Evolutionary conservation across 2,888 invertebrate genomes (phyloP), one percentile per base, ranked within the genome.

Genomic region (Electrophaes corylata): DNA sequence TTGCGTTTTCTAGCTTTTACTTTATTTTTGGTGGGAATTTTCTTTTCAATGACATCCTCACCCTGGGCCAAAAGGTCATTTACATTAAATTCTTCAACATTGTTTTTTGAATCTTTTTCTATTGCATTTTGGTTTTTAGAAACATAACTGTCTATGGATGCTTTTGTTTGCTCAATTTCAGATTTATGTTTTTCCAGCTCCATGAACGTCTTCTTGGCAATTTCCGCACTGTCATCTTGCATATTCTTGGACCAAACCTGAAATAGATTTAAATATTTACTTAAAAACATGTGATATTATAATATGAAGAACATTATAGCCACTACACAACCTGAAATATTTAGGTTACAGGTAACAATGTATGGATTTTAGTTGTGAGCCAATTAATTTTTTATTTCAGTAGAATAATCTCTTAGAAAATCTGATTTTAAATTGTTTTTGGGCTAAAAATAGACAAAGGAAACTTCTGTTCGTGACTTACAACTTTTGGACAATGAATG

Each of bases 21-120:
- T 70, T 79, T 79, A 47, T 82, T 84, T 50, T 72, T 75, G 14
- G 57, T 44, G 54, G 69, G 66, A 62, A 66, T 75, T 20, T 67
- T 48, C 41, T 66, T 59, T 45, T 78, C 73, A 20, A 70, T 70
- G 49, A 83, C 79, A 47, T 91, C 86, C 86, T 95, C 96, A 57
- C 95, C 95, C 71, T 93, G 86, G 59, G 94, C 94, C 62, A 96
- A 83, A 55, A 96, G 79, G 72, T 94, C 93, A 48, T 92, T 92
- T 14, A 96, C 93, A 87, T 95, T 92, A 58, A 89, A 78, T 58
- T 86, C 79, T 49, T 33, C 44, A 14, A 31, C 37, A 56, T 11
- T 55, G 6, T 20, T 75, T 65, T 57, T 80, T 74, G 71, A 75
- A 60, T 83, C 81, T 67, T 84, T 88, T 65, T 92, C 86, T 18